Base-by-base conservation (phyloP, 2,797 vertebrate genomes). In the Peromyscus nudipes region DNA sequence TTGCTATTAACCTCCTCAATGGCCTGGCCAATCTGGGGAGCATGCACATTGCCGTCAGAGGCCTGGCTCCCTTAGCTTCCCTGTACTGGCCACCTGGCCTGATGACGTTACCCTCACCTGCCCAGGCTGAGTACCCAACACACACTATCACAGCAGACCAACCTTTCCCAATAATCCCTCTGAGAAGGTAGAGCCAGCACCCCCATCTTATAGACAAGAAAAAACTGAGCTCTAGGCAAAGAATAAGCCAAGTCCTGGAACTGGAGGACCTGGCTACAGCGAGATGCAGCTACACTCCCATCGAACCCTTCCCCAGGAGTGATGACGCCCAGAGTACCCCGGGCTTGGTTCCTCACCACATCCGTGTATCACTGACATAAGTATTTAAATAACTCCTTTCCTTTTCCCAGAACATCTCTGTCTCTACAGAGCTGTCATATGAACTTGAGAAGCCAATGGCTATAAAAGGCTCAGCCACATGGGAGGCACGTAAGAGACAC, bases 1-100 rank as follows among this genome's bases (percentile, higher is more conserved):
- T 99, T 98, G 97, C 88, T 98, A 98, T 99, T 99, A 81, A 99
- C 99, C 87, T 99, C 99, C 55, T 99, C 98, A 3, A 99, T 99
- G 98, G 99, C 99, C 98, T 99, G 99, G 95, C 99, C 99, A n/a
- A 99, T 99, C 99, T 99, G 89, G 14, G 13, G 16, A 73, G 31
- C 31, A 3, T 0, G 3, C 0, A 0, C 49, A n/a, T 14, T 0
- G 0, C 82, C 1, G 0, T 91, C 29, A 34, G 62, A 34, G 73
- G 71, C 46, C 34, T 0, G 3, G 27, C 21, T 19, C 83, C 37
- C n/a, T 57, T 9, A 57, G 76, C 77, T 55, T 57, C 89, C 62
- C 77, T 69, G 57, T n/a, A 43, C 12, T 7, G 34, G 46, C 19
- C 31, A 34, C 83, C 55, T 25, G 31, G 37, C 69, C 87, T 77